Percentiles rank a stretch among this genome's conserved stretches.
Conservation (phyloP, 2,797 vertebrate species). For the Nothura maculosa region DNA sequence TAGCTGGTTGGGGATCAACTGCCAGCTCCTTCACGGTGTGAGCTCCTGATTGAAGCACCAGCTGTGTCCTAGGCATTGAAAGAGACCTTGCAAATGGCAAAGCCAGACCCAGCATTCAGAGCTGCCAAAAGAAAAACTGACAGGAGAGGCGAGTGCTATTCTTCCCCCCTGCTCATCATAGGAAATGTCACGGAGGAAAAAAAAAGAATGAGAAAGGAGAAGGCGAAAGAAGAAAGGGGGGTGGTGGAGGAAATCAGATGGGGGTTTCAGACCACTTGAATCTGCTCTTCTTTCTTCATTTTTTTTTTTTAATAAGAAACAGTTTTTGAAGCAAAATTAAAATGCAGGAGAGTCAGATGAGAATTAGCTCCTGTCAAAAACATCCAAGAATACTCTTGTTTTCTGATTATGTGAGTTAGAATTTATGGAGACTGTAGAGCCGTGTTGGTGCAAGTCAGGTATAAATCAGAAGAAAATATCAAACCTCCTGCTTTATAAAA, state of each 20-base stretch:
- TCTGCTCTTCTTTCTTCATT: slow-evolving; percentile 44
- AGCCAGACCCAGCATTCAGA: slow-evolving; percentile 77
- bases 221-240: background rate
- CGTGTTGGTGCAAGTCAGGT: background rate
- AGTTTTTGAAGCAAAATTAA: slow-evolving; percentile 29
- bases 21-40: slow-evolving; percentile 78
- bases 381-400: background rate
- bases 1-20: slow-evolving; percentile 74
- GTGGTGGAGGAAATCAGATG: background rate
- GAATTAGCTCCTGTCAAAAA: background rate
- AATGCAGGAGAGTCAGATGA: background rate
- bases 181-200: slow-evolving; percentile 70
- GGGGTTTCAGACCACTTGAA: slow-evolving; percentile 33
- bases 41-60: slow-evolving; percentile 80
- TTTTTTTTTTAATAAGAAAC: background rate
- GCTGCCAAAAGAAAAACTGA: slow-evolving; percentile 80
- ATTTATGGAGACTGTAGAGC: background rate
- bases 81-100: slow-evolving; percentile 84
- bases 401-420: background rate
- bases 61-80: slow-evolving; percentile 81
- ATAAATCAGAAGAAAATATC: background rate
- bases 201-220: slow-evolving; percentile 49
- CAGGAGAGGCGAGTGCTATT: slow-evolving; percentile 74
- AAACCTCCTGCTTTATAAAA: background rate
- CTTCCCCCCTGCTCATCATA: slow-evolving; percentile 64